Evolutionary conservation across 2,113 vertebrate genomes (phyloP).

Genomic region (Sebastes fasciatus): DNA sequence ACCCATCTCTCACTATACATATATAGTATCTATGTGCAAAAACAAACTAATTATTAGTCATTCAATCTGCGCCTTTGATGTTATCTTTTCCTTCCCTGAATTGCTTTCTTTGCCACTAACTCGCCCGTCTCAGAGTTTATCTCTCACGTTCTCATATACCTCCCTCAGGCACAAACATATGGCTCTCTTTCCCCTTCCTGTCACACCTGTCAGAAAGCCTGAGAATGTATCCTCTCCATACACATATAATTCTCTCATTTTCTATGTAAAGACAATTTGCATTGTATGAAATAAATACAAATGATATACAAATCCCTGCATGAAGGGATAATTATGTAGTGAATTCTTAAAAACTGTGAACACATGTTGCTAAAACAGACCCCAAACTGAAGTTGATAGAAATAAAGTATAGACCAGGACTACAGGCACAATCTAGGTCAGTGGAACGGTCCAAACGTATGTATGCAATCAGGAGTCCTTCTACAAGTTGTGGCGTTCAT

Average conservation of each 20-base stretch:
- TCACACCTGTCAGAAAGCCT: conserved; percentile 58
- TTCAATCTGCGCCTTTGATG: conserved; percentile 30
- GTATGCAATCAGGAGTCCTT: conserved; percentile 28
- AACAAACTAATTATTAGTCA: conserved; percentile 46
- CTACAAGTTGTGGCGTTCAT: conserved; percentile 20
- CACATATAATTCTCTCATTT: conserved; percentile 30
- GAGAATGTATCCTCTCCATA: conserved; percentile 29
- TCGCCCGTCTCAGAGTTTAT: conserved; percentile 45
- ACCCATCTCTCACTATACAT: conserved; percentile 21
- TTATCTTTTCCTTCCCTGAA: conserved; percentile 15
- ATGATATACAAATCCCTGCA: conserved; percentile 32
- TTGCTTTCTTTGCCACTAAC: conserved; percentile 34
- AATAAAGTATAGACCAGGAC: not conserved
- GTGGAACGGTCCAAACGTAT: conserved; percentile 35
- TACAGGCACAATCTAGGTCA: conserved; percentile 41
- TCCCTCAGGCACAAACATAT: conserved; percentile 55
- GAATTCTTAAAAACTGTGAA: conserved; percentile 4
- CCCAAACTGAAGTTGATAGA: not conserved
- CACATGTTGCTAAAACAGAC: conserved; percentile 19
- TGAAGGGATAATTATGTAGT: conserved; percentile 15
- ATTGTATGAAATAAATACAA: conserved; percentile 19
- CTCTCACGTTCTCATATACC: conserved; percentile 51
- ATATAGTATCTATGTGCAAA: conserved; percentile 25
- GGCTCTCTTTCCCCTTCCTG: conserved; percentile 28
- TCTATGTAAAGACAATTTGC: conserved; percentile 8